These are phyloP conservation scores for Phylloscopus trochilus DNA, from an alignment of 2,113 vertebrate genomes.

Conservation along the genomic window DNA sequence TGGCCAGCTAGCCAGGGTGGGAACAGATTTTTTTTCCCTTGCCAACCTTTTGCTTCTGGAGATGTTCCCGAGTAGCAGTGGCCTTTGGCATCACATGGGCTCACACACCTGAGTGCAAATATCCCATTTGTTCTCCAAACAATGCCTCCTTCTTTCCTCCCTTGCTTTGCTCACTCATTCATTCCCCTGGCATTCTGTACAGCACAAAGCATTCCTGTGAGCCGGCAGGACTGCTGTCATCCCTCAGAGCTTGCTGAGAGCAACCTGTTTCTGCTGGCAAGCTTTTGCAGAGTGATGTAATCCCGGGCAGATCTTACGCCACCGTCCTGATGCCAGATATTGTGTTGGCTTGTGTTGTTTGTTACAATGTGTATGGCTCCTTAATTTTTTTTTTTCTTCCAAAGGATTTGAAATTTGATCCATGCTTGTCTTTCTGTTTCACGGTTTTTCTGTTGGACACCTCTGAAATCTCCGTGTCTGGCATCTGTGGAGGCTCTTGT, in stretches of 20 bases:
- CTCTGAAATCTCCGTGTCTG: not conserved
- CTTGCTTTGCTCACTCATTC: not conserved
- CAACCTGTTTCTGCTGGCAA: constrained; percentile 61
- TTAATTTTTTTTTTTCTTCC: not conserved
- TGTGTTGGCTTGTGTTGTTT: not conserved
- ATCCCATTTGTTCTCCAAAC: constrained; percentile 9
- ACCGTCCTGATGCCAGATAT: constrained; percentile 21
- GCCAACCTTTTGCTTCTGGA: not conserved
- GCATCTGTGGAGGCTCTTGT: not conserved
- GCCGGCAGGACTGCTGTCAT: constrained; percentile 14
- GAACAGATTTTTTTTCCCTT: not conserved
- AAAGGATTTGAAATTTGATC: not conserved
- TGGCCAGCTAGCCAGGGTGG: not conserved
- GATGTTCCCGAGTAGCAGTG: not conserved
- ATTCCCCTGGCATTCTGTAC: not conserved
- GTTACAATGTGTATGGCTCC: not conserved
- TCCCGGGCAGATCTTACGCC: not conserved
- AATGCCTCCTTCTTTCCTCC: constrained; percentile 42
- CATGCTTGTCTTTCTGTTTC: not conserved
- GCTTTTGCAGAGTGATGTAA: constrained; percentile 24
- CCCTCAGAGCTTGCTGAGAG: constrained; percentile 4
- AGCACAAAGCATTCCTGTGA: constrained; percentile 59
- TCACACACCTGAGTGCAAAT: constrained; percentile 32
- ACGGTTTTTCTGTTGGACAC: not conserved
- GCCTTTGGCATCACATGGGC: not conserved